These are phyloP conservation scores for Siphlonurus alternatus DNA, from an alignment of 2,888 invertebrate genomes.

Conservation along the genomic window DNA sequence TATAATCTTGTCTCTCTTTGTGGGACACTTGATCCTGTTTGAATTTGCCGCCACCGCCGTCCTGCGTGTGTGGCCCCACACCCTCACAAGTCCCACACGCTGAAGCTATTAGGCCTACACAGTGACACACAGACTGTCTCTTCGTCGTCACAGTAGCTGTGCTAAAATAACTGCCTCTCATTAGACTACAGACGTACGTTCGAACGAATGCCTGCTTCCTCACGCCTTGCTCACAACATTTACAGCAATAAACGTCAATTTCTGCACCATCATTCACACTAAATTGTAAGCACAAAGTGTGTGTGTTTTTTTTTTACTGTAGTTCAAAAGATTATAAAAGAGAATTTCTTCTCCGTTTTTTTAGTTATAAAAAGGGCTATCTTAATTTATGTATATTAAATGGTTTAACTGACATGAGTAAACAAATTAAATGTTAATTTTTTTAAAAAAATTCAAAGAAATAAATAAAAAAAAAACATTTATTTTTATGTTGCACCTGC, in stretches of 20 bases:
- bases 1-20: too few relatives aligned
- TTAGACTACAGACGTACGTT: too few relatives aligned
- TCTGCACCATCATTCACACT: neutral
- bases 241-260: neutral
- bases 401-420: too few relatives aligned
- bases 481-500: too few relatives aligned
- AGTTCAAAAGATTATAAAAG: neutral
- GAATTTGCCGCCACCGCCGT: too few relatives aligned
- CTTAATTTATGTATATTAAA: too few relatives aligned
- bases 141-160: neutral
- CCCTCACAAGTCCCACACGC: neutral
- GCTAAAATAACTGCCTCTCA: neutral
- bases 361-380: too few relatives aligned
- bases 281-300: neutral
- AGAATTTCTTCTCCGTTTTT: neutral
- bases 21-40: too few relatives aligned
- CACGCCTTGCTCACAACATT: neutral
- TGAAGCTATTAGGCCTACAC: neutral
- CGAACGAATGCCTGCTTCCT: too few relatives aligned
- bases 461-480: too few relatives aligned
- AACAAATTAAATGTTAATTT: too few relatives aligned
- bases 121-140: neutral
- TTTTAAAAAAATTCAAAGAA: too few relatives aligned
- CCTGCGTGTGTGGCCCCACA: neutral
- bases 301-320: neutral